Evolutionary conservation across 2,113 vertebrate genomes (phyloP), one percentile per base, ranked within the genome.

Genomic region (Oostethus manadensis): DNA sequence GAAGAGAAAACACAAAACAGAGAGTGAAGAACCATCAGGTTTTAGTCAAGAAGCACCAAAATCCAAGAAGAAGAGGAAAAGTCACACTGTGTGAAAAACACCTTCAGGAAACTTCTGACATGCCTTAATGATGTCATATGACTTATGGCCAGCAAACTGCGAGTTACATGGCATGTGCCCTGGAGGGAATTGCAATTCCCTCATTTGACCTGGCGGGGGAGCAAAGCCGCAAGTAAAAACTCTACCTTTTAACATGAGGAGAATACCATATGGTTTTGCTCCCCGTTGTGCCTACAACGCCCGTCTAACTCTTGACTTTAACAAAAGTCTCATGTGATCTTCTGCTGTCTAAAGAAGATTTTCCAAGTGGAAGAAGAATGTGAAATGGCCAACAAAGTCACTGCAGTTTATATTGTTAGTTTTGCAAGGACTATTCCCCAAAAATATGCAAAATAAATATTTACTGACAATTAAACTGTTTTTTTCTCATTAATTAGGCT

Each of bases 1-100:
- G 71, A 94, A 92, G 84, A 92, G 91, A 78, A 93, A 91, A 67
- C 90, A 74, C 43, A 85, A 86, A 47, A 74, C 74, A 29, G 70
- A 22, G 0, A 62, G 69, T 10, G 85, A 83, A 15, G 86, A 83
- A 10, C 20, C 11, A 1, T 20, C 68, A 56, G 61, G 33, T 18
- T 2, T 63, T 3, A 68, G 22, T 15, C 72, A 74, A 15, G 54
- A 64, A 51, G 49, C 71, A 2, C 79, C 79, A 10, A 88, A 85
- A 65, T 62, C 86, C 1, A 94, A 93, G 80, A 97, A 92, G 80
- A 92, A 86, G 87, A 92, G 80, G 77, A 92, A 84, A 75, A 78
- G 43, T 22, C 63, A 80, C 13, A 17, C 45, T 23, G 18, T 77
- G 21, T 58, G 9, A 58, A 58, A 21, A 13, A 40, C 46, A 48